Percentiles rank a stretch among this genome's conserved stretches.
These are phyloP conservation scores for Peromyscus nudipes DNA, from an alignment of 2,797 vertebrate genomes.

Conservation along the genomic window DNA sequence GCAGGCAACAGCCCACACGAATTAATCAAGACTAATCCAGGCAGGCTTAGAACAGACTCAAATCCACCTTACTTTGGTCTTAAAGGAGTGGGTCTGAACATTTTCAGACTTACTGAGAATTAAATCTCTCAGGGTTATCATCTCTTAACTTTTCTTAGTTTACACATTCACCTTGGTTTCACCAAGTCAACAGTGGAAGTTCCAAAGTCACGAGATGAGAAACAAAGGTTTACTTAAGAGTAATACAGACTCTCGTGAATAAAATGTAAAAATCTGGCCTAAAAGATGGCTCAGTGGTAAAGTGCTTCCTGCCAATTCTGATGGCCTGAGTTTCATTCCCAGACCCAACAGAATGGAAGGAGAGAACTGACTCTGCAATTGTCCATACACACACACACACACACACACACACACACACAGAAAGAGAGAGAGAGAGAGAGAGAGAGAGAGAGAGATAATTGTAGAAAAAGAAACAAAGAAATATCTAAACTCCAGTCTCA, in stretches of 20 bases:
- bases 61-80: neutral
- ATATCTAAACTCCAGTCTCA: neutral
- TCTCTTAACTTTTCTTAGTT: neutral
- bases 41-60: constrained; percentile 30
- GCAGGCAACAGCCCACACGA: neutral
- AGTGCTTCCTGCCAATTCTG: neutral
- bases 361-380: neutral
- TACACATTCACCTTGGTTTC: constrained; percentile 4
- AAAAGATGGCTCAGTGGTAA: neutral
- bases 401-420: neutral
- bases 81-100: neutral
- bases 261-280: constrained; percentile 19
- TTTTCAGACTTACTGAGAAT: constrained; percentile 45
- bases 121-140: neutral
- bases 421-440: no score
- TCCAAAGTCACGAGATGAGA: constrained; percentile 23
- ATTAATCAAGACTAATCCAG: neutral
- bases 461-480: neutral
- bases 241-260: neutral
- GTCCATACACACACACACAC: neutral
- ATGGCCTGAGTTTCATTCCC: neutral
- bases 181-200: constrained; percentile 40
- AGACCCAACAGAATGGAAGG: neutral
- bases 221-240: constrained; percentile 47
- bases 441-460: no score